phyloP scores from a whole-genome alignment of 2,113 vertebrate species.

The Heterotis niloticus region DNA sequence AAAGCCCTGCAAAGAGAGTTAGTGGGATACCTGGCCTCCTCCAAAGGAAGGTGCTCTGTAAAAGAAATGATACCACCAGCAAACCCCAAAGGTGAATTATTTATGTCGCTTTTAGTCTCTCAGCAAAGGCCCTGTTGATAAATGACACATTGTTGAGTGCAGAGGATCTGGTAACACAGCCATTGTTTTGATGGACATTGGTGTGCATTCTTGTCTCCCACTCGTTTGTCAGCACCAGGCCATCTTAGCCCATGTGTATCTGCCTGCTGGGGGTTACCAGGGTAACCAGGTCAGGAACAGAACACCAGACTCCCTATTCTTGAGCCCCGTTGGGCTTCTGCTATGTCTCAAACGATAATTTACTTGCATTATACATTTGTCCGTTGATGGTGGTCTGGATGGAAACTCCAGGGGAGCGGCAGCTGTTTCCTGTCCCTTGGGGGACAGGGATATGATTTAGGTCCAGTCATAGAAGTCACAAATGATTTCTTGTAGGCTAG shows the following conservation, averaged over 20 bases:
- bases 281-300: neutral
- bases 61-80: neutral
- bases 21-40: neutral
- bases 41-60: neutral
- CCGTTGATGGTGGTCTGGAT: neutral
- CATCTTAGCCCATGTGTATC: neutral
- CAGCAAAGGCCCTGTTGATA: constrained; percentile 12
- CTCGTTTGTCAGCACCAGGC: neutral
- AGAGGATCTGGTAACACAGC: neutral
- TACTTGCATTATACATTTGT: neutral
- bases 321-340: neutral
- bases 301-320: neutral
- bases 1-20: neutral
- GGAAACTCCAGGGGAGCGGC: neutral
- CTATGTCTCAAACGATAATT: neutral
- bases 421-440: neutral
- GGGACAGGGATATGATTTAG: neutral
- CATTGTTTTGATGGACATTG: constrained; percentile 5
- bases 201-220: neutral
- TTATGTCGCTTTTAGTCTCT: neutral
- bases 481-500: constrained; percentile 3
- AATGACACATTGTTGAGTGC: neutral
- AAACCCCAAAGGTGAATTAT: constrained; percentile 17
- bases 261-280: neutral
- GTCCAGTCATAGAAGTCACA: neutral